phyloP scores from a whole-genome alignment of 1,140 invertebrate species.

The Lineus longissimus region DNA sequence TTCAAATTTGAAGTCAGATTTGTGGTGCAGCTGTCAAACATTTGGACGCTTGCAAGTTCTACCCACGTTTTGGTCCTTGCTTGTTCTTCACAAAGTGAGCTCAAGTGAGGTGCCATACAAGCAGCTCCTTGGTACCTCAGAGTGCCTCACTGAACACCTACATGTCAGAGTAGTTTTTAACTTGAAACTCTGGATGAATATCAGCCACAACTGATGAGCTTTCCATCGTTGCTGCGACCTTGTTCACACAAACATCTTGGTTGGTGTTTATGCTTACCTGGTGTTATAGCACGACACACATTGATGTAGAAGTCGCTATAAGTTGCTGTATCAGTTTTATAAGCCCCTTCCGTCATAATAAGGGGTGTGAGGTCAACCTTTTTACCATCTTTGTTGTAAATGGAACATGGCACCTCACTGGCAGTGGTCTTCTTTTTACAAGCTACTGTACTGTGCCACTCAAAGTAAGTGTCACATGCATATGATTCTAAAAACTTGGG shows the following conservation, averaged over 20 bases:
- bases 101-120: no score
- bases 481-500: conserved; percentile 30
- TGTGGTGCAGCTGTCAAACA: no score
- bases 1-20: neutral
- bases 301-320: conserved; percentile 40
- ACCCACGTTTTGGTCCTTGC: no score
- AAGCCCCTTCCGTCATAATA: conserved; percentile 34
- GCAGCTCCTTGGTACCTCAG: no score
- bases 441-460: conserved; percentile 36
- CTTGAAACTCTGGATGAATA: no score
- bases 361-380: conserved; percentile 39
- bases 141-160: no score
- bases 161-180: no score
- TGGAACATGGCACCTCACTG: conserved; percentile 39
- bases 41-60: no score
- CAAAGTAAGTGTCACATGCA: conserved; percentile 37
- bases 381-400: conserved; percentile 25
- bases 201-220: no score
- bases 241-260: neutral
- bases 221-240: neutral
- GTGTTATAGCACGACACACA: conserved; percentile 41
- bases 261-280: conserved; percentile 20
- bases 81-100: no score
- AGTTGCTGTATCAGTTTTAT: conserved; percentile 28
- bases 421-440: conserved; percentile 27